Evolutionary conservation across 2,113 vertebrate species (phyloP).

Genomic region (Sakesphorus luctuosus): DNA sequence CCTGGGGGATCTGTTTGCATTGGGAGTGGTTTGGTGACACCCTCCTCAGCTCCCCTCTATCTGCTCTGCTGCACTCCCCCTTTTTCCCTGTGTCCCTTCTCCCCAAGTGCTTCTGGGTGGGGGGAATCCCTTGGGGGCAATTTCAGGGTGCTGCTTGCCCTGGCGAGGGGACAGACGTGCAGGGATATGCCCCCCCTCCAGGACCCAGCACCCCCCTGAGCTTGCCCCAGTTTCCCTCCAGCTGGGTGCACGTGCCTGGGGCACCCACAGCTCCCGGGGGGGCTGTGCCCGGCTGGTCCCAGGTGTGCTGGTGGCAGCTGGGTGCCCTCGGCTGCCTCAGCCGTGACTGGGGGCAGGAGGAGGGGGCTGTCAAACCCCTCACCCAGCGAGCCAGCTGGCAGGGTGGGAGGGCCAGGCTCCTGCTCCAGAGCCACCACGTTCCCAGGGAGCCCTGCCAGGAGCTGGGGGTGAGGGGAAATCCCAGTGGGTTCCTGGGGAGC

Average conservation of each 20-base stretch:
- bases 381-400: background rate
- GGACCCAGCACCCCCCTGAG: background rate
- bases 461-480: background rate
- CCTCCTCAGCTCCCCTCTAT: background rate
- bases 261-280: background rate
- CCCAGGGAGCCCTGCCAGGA: background rate
- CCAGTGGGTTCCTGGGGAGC: accelerated
- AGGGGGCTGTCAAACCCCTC: background rate
- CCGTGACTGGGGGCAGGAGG: accelerated
- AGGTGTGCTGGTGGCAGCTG: background rate
- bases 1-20: background rate
- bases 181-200: background rate
- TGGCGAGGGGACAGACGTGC: background rate
- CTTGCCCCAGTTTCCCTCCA: background rate
- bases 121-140: background rate
- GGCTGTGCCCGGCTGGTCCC: background rate
- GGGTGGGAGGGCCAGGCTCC: background rate
- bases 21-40: background rate
- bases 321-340: background rate
- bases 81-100: background rate
- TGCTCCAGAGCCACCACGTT: accelerated
- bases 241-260: background rate
- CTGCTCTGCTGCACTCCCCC: background rate
- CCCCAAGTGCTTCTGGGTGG: background rate
- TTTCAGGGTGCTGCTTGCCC: background rate